Evolutionary conservation across 2,797 vertebrate species (phyloP).

Genomic region (Urophycis tenuis): DNA sequence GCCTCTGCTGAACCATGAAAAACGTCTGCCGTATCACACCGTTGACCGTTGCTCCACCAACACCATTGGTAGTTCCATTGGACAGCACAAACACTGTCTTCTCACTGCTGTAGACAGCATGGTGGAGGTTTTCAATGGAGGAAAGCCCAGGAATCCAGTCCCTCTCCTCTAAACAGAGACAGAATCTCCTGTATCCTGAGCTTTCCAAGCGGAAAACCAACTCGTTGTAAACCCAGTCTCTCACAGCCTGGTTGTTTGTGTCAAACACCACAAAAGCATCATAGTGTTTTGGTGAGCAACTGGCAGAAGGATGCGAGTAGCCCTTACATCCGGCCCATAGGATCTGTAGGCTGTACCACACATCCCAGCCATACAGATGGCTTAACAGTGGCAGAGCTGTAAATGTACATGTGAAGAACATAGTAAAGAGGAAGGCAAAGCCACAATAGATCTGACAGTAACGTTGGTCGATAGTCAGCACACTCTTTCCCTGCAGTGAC

Average conservation of each 20-base stretch:
- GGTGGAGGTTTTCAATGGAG: slow-evolving; percentile 81
- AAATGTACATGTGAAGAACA: slow-evolving; percentile 54
- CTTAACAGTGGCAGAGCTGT: slow-evolving; percentile 69
- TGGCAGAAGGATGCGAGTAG: slow-evolving; percentile 60
- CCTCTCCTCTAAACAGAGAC: slow-evolving; percentile 81
- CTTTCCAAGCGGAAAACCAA: slow-evolving; percentile 71
- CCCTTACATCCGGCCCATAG: slow-evolving; percentile 69
- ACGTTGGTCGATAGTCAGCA: slow-evolving; percentile 71
- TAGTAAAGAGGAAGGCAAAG: slow-evolving; percentile 62
- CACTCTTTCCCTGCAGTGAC: slow-evolving; percentile 59
- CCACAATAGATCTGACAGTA: slow-evolving; percentile 79
- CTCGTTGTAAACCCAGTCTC: slow-evolving; percentile 85
- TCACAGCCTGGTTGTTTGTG: slow-evolving; percentile 68
- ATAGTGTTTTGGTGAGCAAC: slow-evolving; percentile 48
- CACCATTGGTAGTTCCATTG: slow-evolving; percentile 35
- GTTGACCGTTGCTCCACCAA: slow-evolving; percentile 47
- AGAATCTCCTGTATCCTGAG: slow-evolving; percentile 62
- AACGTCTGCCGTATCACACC: slow-evolving; percentile 78
- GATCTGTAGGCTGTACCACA: slow-evolving; percentile 80
- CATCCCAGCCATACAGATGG: slow-evolving; percentile 81
- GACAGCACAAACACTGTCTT: slow-evolving; percentile 82
- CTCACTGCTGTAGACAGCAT: slow-evolving; percentile 72
- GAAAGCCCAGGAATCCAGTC: slow-evolving; percentile 81
- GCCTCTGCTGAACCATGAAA: slow-evolving; percentile 81
- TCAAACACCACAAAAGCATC: slow-evolving; percentile 84